These are phyloP conservation scores for Mustelus asterias DNA, from an alignment of 2,113 vertebrate genomes.

Conservation along the genomic window DNA sequence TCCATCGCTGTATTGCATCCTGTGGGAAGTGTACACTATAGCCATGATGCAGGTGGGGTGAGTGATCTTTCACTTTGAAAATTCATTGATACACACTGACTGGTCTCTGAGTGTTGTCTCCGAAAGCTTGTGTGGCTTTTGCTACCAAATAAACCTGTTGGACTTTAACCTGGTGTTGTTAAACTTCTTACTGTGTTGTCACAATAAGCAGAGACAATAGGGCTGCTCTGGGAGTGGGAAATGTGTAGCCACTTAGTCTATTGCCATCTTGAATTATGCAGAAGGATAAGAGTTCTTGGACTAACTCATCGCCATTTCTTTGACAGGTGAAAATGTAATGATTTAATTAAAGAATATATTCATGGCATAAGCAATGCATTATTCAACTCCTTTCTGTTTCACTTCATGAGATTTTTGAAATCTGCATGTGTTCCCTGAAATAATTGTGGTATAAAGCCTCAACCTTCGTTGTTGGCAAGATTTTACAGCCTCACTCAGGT, in stretches of 20 bases:
- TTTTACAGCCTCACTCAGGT: no score
- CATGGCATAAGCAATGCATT: neutral
- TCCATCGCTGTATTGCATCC: no score
- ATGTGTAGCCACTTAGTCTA: neutral
- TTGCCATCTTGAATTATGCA: neutral
- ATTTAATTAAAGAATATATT: neutral
- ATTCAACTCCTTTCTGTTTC: neutral
- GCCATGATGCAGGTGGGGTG: no score
- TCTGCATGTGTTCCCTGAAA: neutral
- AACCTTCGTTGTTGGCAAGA: neutral
- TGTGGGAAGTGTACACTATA: no score
- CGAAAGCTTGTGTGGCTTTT: no score
- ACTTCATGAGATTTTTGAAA: neutral
- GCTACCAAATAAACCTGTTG: no score
- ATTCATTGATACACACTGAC: neutral
- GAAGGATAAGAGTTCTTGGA: neutral
- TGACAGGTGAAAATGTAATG: neutral
- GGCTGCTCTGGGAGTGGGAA: neutral
- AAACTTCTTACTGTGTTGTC: no score
- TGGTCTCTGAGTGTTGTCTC: neutral
- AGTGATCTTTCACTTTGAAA: neutral
- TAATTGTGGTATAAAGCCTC: neutral
- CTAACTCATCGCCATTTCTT: neutral
- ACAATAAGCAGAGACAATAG: neutral
- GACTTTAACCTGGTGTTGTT: no score